Conservation (phyloP, 2,113 vertebrate species). For the Orcinus orca region DNA sequence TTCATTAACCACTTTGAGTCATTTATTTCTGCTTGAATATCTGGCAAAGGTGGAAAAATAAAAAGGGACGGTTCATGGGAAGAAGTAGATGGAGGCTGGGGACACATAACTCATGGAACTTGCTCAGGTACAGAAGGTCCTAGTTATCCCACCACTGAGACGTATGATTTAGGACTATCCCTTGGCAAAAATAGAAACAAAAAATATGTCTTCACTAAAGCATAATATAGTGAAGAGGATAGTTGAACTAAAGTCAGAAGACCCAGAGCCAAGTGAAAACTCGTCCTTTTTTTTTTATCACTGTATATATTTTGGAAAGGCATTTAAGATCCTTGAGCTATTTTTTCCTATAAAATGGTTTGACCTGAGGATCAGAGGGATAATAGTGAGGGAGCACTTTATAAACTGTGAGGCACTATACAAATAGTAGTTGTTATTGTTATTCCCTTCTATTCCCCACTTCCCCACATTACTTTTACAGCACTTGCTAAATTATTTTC, state of each 20-base stretch:
- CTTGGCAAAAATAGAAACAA: not conserved
- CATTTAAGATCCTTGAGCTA: not conserved
- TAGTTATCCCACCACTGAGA: not conserved
- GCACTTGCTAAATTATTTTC: not conserved
- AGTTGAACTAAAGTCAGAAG: not conserved
- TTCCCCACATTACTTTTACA: not conserved
- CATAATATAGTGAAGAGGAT: not conserved
- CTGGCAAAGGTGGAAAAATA: not conserved
- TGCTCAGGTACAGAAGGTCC: not conserved
- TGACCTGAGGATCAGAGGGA: not conserved
- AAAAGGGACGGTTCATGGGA: not conserved
- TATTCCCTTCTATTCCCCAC: not conserved
- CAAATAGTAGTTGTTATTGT: not conserved
- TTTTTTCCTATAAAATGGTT: constrained; percentile 10
- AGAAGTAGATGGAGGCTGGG: not conserved
- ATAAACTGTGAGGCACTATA: not conserved
- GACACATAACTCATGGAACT: not conserved
- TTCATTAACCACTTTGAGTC: not conserved
- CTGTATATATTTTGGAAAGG: not conserved
- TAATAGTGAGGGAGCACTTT: not conserved
- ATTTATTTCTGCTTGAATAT: not conserved
- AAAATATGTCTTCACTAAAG: not conserved
- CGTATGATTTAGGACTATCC: not conserved
- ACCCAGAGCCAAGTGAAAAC: not conserved
- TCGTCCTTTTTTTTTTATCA: not conserved